Evolutionary conservation across 2,888 invertebrate species (phyloP), one percentile per base, ranked within the genome.

Genomic region (Caradrina clavipalpis): DNA sequence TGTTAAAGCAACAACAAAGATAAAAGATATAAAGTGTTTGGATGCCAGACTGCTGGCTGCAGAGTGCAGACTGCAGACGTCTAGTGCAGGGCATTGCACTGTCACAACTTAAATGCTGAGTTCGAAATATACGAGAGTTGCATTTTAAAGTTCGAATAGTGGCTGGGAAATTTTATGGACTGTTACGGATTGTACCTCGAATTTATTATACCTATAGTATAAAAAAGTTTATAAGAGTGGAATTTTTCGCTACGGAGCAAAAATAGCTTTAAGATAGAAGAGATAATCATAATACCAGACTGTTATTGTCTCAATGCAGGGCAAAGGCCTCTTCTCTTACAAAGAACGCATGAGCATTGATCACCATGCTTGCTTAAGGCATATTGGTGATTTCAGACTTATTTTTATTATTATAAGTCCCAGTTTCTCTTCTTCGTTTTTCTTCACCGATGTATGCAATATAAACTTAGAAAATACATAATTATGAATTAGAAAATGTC

Each of bases 51-150:
- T 50, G 11, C 53, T 61, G 49, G 53, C 15, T 51, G 55, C 61
- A 58, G 21, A 49, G 57, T 66, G 51, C 59, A 58, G 21, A 49
- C 60, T 66, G 51, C 59, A 55, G 68, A 64, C 81, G 69, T 78
- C 73, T 78, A 49, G 67, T 17, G 4, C 21, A 69, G 84, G 80
- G 73, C 82, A 80, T 69, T 60, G 85, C 60, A 64, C 86, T 78
- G 56, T 63, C 63, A 53, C 60, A 60, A 42, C 69, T 73, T 69
- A 31, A 68, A 73, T 59, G 64, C 60, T 51, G 42, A 51, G 59
- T 56, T 65, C 21, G 54, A 60, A 73, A 76, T 57, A 72, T 56
- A 69, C 67, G 62, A 67, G 64, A 51, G 21, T 55, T 61, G 68
- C 51, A 74, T 74, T 79, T 76, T 66, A 76, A 67, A 65, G 42